These are phyloP conservation scores for Machimus rusticus DNA, from an alignment of 2,888 invertebrate species.

Conservation along the genomic window DNA sequence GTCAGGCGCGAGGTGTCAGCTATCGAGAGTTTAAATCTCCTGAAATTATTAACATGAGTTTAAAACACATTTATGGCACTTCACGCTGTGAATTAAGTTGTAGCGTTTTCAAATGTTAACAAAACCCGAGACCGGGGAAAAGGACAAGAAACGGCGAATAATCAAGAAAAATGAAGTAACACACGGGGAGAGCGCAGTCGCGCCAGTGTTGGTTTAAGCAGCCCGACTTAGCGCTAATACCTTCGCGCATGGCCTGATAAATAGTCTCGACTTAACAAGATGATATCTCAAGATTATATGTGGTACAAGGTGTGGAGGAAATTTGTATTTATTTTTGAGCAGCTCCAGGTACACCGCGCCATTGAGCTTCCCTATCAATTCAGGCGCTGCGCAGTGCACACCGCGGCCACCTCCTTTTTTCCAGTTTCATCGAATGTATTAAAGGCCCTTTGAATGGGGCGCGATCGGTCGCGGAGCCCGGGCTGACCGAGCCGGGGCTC, in stretches of 20 bases:
- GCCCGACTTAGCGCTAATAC: constrained; percentile 29
- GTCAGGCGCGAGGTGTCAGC: constrained; percentile 37
- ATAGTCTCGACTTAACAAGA: constrained; percentile 52
- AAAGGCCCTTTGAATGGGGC: constrained; percentile 15
- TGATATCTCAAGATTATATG: constrained; percentile 51
- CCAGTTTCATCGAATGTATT: constrained; percentile 30
- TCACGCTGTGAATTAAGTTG: constrained; percentile 62
- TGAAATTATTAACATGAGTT: constrained; percentile 62
- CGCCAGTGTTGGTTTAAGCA: constrained; percentile 22
- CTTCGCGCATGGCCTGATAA: constrained; percentile 37
- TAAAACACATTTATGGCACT: constrained; percentile 62
- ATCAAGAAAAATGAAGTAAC: constrained; percentile 40
- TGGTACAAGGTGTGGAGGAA: constrained; percentile 49
- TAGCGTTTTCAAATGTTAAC: constrained; percentile 47
- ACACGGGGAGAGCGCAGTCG: background rate
- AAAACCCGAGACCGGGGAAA: constrained; percentile 24
- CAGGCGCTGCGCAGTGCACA: background rate
- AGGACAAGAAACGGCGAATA: constrained; percentile 25
- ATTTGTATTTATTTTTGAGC: constrained; percentile 47
- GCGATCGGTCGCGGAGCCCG: background rate
- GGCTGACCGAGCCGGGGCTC: background rate
- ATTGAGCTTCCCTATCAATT: constrained; percentile 26
- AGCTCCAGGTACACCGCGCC: constrained; percentile 21
- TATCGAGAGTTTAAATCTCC: constrained; percentile 48
- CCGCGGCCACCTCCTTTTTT: background rate